phyloP scores from a whole-genome alignment of 2,113 vertebrate species.

The Brevimyrus niger region DNA sequence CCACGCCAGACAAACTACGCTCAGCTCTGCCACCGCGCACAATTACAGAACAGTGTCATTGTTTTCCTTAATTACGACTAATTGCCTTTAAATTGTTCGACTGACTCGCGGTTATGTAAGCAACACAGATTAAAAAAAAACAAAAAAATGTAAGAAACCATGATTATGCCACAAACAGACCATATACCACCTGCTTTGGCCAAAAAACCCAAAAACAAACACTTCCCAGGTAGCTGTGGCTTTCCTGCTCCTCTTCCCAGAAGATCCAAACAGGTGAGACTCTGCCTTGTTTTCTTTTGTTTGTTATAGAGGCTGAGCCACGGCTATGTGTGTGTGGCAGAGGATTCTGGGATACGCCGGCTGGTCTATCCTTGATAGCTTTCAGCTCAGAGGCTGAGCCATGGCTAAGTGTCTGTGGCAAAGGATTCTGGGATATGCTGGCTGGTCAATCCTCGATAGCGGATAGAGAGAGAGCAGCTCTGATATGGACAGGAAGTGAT shows the following conservation, averaged over 20 bases:
- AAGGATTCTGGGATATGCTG: not conserved
- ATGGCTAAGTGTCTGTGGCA: not conserved
- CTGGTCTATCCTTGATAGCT: not conserved
- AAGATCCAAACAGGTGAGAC: not conserved
- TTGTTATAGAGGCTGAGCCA: not conserved
- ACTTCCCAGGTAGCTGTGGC: not conserved
- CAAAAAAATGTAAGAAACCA: not conserved
- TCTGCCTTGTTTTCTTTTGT: not conserved
- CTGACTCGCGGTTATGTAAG: not conserved
- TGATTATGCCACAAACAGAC: not conserved
- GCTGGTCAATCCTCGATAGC: not conserved
- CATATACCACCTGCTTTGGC: not conserved
- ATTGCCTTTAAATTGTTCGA: not conserved
- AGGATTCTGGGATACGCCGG: not conserved
- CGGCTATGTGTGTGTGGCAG: not conserved
- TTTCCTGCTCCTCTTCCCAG: not conserved
- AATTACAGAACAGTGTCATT: not conserved
- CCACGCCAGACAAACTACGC: not conserved
- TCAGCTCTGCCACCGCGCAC: not conserved
- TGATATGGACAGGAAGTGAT: not conserved
- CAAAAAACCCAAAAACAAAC: not conserved
- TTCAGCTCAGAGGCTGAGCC: not conserved
- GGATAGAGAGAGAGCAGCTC: not conserved
- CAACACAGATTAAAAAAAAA: not conserved
- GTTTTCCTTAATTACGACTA: not conserved